Conservation (phyloP, 2,113 vertebrate species). For the Leptocoma aspasia region DNA sequence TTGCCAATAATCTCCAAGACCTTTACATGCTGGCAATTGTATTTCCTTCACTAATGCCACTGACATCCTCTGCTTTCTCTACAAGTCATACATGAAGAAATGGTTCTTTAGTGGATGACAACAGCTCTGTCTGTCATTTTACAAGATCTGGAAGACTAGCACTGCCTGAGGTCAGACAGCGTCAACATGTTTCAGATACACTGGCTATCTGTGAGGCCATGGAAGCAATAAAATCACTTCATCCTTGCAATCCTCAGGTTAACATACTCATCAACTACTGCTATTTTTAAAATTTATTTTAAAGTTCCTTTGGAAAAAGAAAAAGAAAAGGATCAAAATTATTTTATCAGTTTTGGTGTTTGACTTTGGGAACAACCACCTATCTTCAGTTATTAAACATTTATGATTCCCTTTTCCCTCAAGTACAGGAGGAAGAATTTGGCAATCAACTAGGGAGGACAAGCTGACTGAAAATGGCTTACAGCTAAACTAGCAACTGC, state of each 20-base stretch:
- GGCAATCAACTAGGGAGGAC: neutral
- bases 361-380: neutral
- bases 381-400: neutral
- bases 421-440: neutral
- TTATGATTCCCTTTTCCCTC: neutral
- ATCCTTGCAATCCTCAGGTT: neutral
- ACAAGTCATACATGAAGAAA: neutral
- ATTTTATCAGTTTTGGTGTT: slow-evolving; percentile 8
- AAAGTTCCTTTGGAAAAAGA: neutral
- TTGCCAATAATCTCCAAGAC: neutral
- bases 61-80: neutral
- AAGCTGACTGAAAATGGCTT: neutral
- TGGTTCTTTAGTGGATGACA: neutral
- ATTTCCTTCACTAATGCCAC: neutral
- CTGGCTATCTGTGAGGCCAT: neutral
- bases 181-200: neutral
- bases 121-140: neutral
- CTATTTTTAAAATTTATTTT: neutral
- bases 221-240: slow-evolving; percentile 9
- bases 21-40: neutral
- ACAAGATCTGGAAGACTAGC: neutral
- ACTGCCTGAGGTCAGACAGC: neutral
- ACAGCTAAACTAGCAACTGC: slow-evolving; percentile 26
- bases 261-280: neutral
- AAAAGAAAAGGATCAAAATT: neutral